Conservation (phyloP, 2,113 vertebrate species). For the Pteropus alecto region DNA sequence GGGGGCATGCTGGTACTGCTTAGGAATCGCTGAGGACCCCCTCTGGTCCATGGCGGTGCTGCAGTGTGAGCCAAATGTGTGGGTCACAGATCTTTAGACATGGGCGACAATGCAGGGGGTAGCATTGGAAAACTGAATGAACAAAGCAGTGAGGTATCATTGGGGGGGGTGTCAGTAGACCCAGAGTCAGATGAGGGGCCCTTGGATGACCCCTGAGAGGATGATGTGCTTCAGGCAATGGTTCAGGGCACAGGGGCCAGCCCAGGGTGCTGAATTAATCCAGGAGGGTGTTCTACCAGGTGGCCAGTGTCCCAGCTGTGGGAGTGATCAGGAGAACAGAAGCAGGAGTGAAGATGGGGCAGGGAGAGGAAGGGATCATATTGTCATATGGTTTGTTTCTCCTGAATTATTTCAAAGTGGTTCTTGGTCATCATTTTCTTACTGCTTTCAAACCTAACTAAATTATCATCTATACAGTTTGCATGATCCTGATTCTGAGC, state of each 20-base stretch:
- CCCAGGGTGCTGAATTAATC: neutral
- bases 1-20: neutral
- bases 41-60: neutral
- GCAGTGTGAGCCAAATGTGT: accelerated
- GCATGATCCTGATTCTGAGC: neutral
- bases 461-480: neutral
- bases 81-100: neutral
- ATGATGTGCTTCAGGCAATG: neutral
- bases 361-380: neutral
- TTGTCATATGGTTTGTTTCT: neutral
- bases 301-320: too few species aligned
- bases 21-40: neutral
- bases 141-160: neutral
- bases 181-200: neutral
- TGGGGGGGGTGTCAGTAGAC: neutral
- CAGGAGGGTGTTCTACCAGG: neutral
- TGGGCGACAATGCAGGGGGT: neutral
- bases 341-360: neutral
- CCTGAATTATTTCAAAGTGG: neutral
- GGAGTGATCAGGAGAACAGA: neutral
- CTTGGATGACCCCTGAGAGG: neutral
- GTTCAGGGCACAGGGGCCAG: neutral
- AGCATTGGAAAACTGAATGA: neutral
- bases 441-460: neutral
- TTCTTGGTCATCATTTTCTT: neutral